phyloP scores from a whole-genome alignment of 2,113 vertebrate species.

The Sardina pilchardus region DNA sequence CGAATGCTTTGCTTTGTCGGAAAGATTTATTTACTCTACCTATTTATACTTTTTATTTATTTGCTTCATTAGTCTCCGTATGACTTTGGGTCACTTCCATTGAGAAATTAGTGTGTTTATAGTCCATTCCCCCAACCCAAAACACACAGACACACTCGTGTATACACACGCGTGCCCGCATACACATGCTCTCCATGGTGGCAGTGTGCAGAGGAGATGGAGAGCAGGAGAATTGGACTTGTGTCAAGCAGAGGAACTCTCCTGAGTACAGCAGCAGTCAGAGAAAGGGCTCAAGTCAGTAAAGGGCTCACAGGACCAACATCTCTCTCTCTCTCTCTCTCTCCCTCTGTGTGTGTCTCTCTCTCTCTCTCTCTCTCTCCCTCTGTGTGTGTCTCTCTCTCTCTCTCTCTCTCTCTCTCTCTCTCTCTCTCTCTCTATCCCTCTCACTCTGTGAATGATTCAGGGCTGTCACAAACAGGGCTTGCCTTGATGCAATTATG shows the following conservation, averaged over 20 bases:
- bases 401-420: background rate
- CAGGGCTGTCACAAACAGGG: background rate
- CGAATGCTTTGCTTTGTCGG: slow-evolving; percentile 31
- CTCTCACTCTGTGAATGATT: background rate
- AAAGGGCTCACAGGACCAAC: background rate
- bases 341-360: background rate
- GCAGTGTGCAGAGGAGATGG: slow-evolving; percentile 25
- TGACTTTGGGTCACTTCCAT: slow-evolving; percentile 50
- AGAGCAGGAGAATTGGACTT: slow-evolving; percentile 30
- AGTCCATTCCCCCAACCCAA: slow-evolving; percentile 28
- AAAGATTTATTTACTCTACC: slow-evolving; percentile 48
- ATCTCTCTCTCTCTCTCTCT: background rate
- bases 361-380: background rate
- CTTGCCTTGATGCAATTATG: background rate
- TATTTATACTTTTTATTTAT: slow-evolving; percentile 54
- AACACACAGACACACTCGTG: slow-evolving; percentile 31
- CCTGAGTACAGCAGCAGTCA: background rate
- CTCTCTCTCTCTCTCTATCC: background rate
- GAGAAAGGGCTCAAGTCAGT: background rate
- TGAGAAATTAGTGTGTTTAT: slow-evolving; percentile 53
- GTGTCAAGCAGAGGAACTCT: slow-evolving; percentile 22
- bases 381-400: background rate
- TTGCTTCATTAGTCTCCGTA: slow-evolving; percentile 45
- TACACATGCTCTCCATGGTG: slow-evolving; percentile 32
- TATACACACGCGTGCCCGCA: background rate